Evolutionary conservation across 2,113 vertebrate genomes (phyloP).

Genomic region (Paralichthys olivaceus): DNA sequence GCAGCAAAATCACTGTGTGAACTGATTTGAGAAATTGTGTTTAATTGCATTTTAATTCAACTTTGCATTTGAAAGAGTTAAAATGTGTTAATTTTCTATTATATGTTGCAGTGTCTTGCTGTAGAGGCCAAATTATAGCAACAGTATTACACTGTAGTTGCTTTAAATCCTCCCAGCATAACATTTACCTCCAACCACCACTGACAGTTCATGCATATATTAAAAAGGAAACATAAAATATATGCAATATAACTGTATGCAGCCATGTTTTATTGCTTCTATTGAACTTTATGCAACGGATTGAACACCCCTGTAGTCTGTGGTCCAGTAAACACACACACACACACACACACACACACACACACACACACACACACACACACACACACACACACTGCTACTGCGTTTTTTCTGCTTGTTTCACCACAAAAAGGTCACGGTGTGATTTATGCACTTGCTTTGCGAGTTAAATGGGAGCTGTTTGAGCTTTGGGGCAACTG

Average conservation of each 20-base stretch:
- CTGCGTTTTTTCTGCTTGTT: conserved; percentile 54
- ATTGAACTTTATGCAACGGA: not conserved
- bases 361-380: not conserved
- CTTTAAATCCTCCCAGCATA: not conserved
- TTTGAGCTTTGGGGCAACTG: conserved; percentile 70
- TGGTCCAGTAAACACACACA: conserved; percentile 14
- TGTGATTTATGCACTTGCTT: conserved; percentile 77
- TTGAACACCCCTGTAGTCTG: conserved; percentile 6
- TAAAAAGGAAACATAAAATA: not conserved
- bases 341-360: not conserved
- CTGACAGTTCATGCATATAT: not conserved
- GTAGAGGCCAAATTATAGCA: not conserved
- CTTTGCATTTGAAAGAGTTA: too few species aligned
- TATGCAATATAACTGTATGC: not conserved
- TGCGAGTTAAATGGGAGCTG: conserved; percentile 58
- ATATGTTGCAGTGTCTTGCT: too few species aligned
- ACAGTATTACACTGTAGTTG: not conserved
- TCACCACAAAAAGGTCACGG: conserved; percentile 68
- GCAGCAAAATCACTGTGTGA: too few species aligned
- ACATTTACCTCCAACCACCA: not conserved
- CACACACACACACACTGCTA: not conserved
- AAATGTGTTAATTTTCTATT: too few species aligned
- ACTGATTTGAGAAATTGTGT: too few species aligned
- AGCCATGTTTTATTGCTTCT: not conserved
- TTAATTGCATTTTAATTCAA: too few species aligned